phyloP scores from a whole-genome alignment of 1,140 invertebrate genomes.

The Procambarus clarkii region DNA sequence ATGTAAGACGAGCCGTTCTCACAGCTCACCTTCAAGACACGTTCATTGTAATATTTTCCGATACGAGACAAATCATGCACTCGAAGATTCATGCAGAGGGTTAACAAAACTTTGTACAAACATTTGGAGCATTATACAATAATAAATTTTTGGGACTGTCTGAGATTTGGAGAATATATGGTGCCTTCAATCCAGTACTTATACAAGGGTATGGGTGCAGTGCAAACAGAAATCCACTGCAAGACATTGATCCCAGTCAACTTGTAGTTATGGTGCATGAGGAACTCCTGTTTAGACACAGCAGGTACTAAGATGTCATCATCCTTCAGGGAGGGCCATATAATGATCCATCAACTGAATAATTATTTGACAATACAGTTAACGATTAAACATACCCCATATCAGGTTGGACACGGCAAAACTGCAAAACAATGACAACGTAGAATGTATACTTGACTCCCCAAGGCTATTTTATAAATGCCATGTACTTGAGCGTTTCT shows the following conservation, averaged over 20 bases:
- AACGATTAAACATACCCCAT: conserved; percentile 24
- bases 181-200: conserved; percentile 22
- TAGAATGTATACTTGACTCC: conserved; percentile 18
- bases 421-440: conserved; percentile 33
- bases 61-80: conserved; percentile 49
- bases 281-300: conserved; percentile 30
- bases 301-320: conserved; percentile 11
- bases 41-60: conserved; percentile 11
- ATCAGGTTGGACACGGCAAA: conserved; percentile 48
- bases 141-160: conserved; percentile 24
- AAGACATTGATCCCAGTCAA: conserved; percentile 50
- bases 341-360: conserved; percentile 37
- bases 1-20: background rate
- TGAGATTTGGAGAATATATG: conserved; percentile 32
- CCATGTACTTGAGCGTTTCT: conserved; percentile 19
- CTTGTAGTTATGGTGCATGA: conserved; percentile 50
- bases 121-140: conserved; percentile 16
- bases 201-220: conserved; percentile 38
- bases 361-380: conserved; percentile 31
- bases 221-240: conserved; percentile 44
- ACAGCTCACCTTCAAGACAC: background rate
- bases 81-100: conserved; percentile 49
- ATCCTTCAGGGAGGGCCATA: conserved; percentile 19
- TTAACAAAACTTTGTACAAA: conserved; percentile 45
- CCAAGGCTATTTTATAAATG: conserved; percentile 28